Conservation (phyloP, 2,888 invertebrate species). For the Masnerella sp. region DNA sequence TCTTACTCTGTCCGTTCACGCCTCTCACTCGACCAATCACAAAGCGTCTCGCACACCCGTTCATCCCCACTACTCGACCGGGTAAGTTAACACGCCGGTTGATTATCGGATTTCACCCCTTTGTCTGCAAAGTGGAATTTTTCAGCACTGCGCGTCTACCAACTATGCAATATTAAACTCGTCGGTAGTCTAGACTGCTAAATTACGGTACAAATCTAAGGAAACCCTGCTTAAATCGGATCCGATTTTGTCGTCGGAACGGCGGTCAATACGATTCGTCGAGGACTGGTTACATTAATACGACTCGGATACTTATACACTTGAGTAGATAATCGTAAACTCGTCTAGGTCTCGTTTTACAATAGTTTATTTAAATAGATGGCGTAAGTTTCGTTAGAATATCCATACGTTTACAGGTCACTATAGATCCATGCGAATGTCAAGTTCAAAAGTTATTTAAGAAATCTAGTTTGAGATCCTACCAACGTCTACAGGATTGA, state of each 20-base stretch:
- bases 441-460: constrained; percentile 46
- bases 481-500: constrained; percentile 45
- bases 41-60: too few species aligned
- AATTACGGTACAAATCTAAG: constrained; percentile 49
- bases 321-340: constrained; percentile 45
- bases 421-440: constrained; percentile 45
- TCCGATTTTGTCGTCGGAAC: not conserved
- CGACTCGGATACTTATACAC: constrained; percentile 36
- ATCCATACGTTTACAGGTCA: constrained; percentile 42
- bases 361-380: constrained; percentile 47
- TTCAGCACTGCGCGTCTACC: constrained; percentile 22
- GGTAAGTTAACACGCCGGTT: too few species aligned
- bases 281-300: constrained; percentile 29
- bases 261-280: constrained; percentile 39
- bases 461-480: constrained; percentile 44
- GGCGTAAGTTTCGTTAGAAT: constrained; percentile 24
- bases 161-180: constrained; percentile 34
- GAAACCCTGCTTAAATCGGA: constrained; percentile 42
- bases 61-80: too few species aligned
- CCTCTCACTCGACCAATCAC: too few species aligned
- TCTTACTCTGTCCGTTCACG: too few species aligned
- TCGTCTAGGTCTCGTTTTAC: constrained; percentile 38
- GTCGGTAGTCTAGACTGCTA: constrained; percentile 52
- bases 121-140: constrained; percentile 8
- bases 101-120: too few species aligned